A percentile compares a stretch with the other conserved stretches of the same genome.
These are phyloP conservation scores for Spinus pinus DNA, from an alignment of 2,797 vertebrate species.

Conservation along the genomic window DNA sequence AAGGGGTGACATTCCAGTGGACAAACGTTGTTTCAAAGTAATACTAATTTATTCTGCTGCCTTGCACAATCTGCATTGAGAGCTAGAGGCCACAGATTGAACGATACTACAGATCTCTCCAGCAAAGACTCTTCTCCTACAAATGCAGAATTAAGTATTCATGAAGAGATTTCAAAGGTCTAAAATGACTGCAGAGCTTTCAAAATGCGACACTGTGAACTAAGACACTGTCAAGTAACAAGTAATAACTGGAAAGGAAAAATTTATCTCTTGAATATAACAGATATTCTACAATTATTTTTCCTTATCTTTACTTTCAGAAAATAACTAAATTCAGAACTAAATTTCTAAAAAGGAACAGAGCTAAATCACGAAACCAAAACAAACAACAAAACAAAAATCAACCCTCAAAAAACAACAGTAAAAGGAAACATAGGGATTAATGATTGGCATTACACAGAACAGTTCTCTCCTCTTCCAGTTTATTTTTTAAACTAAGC, in stretches of 20 bases:
- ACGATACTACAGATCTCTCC: not conserved
- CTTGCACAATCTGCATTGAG: constrained; percentile 5
- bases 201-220: constrained; percentile 30
- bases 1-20: constrained; percentile 38
- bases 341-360: not conserved
- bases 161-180: constrained; percentile 55
- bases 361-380: not conserved
- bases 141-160: constrained; percentile 60
- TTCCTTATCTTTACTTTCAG: not conserved
- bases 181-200: constrained; percentile 53
- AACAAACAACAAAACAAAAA: not conserved
- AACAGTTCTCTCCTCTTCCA: not conserved
- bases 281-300: not conserved
- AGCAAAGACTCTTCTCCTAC: constrained; percentile 21
- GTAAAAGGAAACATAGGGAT: not conserved
- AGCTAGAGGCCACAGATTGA: constrained; percentile 42
- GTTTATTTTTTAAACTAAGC: not conserved
- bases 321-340: not conserved
- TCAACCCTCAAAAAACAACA: not conserved
- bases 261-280: constrained; percentile 6
- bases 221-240: constrained; percentile 33
- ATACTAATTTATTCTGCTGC: constrained; percentile 41
- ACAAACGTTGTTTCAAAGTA: constrained; percentile 20
- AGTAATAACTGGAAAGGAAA: constrained; percentile 13
- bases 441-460: not conserved